Evolutionary conservation across 37 sponge, comb jelly and placozoan genomes (phyloP).

Genomic region (Theonella swinhoei): DNA sequence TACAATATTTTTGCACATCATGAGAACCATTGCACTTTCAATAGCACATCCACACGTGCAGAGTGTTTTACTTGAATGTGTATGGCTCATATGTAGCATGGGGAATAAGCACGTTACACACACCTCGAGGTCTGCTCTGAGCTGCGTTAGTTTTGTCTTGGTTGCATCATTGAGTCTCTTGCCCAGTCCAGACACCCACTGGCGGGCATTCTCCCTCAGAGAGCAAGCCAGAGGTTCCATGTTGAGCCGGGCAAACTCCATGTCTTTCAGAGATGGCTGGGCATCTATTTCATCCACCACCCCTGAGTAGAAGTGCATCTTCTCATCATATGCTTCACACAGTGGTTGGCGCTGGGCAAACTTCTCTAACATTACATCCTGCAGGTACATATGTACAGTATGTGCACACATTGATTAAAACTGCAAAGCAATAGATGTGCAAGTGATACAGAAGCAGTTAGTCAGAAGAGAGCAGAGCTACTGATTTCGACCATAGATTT

Average conservation of each 20-base stretch:
- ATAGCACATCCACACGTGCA: too few relatives aligned
- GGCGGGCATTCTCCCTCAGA: slow-evolving; percentile 82
- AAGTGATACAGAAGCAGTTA: too few relatives aligned
- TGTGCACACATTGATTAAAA: too few relatives aligned
- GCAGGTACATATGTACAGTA: not conserved
- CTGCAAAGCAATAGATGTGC: not conserved
- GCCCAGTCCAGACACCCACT: slow-evolving; percentile 94
- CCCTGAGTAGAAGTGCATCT: slow-evolving; percentile 80
- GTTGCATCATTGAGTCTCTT: slow-evolving; percentile 86
- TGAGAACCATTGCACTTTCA: too few relatives aligned
- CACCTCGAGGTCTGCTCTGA: slow-evolving; percentile 75
- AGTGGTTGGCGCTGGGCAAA: slow-evolving; percentile 80
- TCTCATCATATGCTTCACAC: slow-evolving; percentile 88
- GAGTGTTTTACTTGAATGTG: too few relatives aligned
- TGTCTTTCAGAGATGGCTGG: slow-evolving; percentile 62
- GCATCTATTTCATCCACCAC: slow-evolving; percentile 63
- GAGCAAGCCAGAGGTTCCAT: slow-evolving; percentile 82
- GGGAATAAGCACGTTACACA: too few relatives aligned
- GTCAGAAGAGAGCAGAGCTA: too few relatives aligned
- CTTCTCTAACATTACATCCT: slow-evolving; percentile 89
- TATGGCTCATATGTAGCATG: too few relatives aligned
- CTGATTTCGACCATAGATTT: too few relatives aligned
- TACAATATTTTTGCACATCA: too few relatives aligned
- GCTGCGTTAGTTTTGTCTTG: slow-evolving; percentile 51
- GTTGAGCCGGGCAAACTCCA: slow-evolving; percentile 81